A percentile compares a stretch with the other conserved stretches of the same genome.
Conservation (phyloP, 2,888 invertebrate species). For the Parascotia fuliginaria region DNA sequence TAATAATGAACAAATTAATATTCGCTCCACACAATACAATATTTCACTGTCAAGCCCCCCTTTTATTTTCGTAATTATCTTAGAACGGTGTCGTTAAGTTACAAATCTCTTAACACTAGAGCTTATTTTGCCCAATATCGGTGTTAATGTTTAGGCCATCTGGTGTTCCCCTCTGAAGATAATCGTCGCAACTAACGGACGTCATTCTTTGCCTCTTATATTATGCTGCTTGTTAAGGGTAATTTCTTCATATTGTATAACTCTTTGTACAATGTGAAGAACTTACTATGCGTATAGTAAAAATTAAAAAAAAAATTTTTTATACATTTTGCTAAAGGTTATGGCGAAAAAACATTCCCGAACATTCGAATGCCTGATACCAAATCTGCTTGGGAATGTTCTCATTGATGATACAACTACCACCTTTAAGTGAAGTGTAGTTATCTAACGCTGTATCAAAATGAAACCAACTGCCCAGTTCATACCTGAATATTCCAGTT, state of each 20-base stretch:
- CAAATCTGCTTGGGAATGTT: no score
- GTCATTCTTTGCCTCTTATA: constrained; percentile 61
- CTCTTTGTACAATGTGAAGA: no score
- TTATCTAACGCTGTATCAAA: no score
- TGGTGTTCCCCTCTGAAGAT: constrained; percentile 58
- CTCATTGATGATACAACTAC: no score
- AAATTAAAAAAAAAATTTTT: no score
- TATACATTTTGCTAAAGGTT: no score
- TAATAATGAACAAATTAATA: constrained; percentile 32
- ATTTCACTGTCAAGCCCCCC: constrained; percentile 25
- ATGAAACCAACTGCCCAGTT: no score
- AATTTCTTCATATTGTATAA: constrained; percentile 1
- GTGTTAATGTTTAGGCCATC: constrained; percentile 67
- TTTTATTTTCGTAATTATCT: constrained; percentile 30
- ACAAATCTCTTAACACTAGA: constrained; percentile 45
- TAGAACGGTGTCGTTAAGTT: constrained; percentile 37
- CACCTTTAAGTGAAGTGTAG: no score
- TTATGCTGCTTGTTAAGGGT: constrained; percentile 56
- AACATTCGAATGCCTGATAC: no score
- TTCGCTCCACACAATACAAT: constrained; percentile 32
- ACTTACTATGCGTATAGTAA: no score
- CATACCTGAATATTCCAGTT: no score
- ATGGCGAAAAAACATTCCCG: no score
- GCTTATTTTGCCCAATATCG: constrained; percentile 53
- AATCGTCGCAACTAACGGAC: constrained; percentile 68